phyloP scores from a whole-genome alignment of 2,888 invertebrate genomes.

The Parapristionchus giblindavisi region DNA sequence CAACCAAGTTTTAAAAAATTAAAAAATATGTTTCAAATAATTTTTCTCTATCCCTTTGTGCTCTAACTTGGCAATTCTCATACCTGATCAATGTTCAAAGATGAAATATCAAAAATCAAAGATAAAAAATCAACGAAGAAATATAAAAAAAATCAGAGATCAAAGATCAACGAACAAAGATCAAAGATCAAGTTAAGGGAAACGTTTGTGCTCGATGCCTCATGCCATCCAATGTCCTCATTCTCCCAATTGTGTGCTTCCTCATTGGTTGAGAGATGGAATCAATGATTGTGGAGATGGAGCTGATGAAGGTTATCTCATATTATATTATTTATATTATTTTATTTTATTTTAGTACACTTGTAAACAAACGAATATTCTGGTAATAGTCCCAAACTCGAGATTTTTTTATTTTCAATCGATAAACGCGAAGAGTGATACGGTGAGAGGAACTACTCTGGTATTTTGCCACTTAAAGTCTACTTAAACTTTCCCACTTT shows the following conservation, averaged over 20 bases:
- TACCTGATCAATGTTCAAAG: neutral
- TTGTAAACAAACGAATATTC: too few species aligned
- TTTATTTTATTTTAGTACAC: too few species aligned
- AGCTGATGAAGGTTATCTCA: slow-evolving; percentile 55
- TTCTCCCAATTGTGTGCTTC: slow-evolving; percentile 57
- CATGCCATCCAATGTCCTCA: slow-evolving; percentile 19
- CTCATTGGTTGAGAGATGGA: slow-evolving; percentile 62
- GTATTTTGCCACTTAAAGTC: too few species aligned
- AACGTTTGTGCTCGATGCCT: slow-evolving; percentile 22
- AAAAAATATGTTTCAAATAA: too few species aligned
- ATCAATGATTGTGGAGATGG: slow-evolving; percentile 64
- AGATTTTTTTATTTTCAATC: too few species aligned
- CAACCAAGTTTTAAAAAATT: too few species aligned
- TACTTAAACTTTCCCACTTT: too few species aligned
- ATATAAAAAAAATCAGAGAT: neutral
- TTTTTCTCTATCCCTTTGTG: neutral
- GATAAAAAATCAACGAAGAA: neutral
- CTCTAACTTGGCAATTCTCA: neutral
- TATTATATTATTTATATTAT: too few species aligned
- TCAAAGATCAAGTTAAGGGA: neutral
- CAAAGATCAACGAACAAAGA: neutral
- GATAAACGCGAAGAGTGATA: too few species aligned
- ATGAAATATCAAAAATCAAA: neutral
- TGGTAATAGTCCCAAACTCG: too few species aligned
- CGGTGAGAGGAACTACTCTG: too few species aligned